Evolutionary conservation across 2,113 vertebrate genomes (phyloP), one percentile per base, ranked within the genome.

Genomic region (Sciurus niger): DNA sequence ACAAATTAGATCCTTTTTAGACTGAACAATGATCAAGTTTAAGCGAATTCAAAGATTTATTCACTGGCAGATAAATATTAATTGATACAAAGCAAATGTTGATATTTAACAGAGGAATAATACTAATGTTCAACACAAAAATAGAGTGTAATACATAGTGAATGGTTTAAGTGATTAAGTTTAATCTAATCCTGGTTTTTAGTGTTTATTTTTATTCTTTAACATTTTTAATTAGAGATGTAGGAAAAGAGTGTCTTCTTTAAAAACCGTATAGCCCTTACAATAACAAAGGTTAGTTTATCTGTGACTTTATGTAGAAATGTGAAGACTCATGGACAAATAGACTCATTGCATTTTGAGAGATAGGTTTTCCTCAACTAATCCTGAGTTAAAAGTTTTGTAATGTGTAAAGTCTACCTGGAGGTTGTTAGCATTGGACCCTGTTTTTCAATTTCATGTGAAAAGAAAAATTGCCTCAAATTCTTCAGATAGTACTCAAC

Each of bases 31-130:
- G 40, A 94, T 6, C 13, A 93, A 70, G 9, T 92, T 84, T 93
- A 93, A 89, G 70, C 93, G 77, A 80, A 87, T 84, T 88, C n/a
- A 89, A 84, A 92, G 84, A 77, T 85, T 84, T 84, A 92, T 93
- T 88, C 34, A 68, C 68, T 95, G 77, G 84, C 58, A 95, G 63
- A 70, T 89, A 96, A 96, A 80, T 94, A 96, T 82, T 96, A 91
- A 93, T 73, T 94, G 60, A 65, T 73, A 4, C 91, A 97, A 91
- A 97, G 43, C 53, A 96, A 96, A 97, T 95, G 67, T 93, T 97
- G 83, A 46, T 93, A 89, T 89, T 94, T 95, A 93, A 6, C 72
- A 92, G 55, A 93, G 40, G 25, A 76, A 89, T 73, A 88, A 58
- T 90, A 70, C 60, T 90, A 89, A 80, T 92, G 79, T 78, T 92